Evolutionary conservation across 2,888 invertebrate genomes (phyloP), one percentile per base, ranked within the genome.

Genomic region (Catocala nupta): DNA sequence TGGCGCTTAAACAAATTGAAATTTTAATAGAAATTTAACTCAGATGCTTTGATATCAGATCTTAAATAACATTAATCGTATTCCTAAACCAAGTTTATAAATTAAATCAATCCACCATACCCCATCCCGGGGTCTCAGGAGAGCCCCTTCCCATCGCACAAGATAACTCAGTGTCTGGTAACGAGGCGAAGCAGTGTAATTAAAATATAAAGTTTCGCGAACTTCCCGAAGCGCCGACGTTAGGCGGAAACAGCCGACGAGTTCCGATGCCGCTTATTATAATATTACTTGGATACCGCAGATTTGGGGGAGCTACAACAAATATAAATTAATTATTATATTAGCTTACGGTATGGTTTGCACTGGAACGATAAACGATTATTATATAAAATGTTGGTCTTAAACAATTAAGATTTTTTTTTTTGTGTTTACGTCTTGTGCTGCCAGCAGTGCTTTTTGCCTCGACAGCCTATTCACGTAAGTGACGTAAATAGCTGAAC

Each of bases 151-250:
- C 54, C 3, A 13, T 43, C 43, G 16, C 49, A 10, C 33, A 33
- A 42, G 36, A 25, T 16, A 55, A 48, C n/a, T 49, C 16, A 5
- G n/a, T 47, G 39, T 33, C 47, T 43, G 45, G 50, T 59, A 54
- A 63, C 50, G 48, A 50, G 43, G 36, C 59, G 44, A 16, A 44
- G 44, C 44, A 42, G 25, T 49, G n/a, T 57, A 49, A 70, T 69
- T 69, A 70, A 70, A 70, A 69, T 64, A 55, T 60, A 51, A 64
- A 70, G 54, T 70, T 63, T 64, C 16, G 43, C 39, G 45, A 67
- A 59, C 51, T 52, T 47, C 16, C 5, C 10, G 0, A 0, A 25
- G 13, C 10, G 34, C 9, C 49, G 34, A 49, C 5, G 49, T 34
- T 8, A 8, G 13, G 34, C 55, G 55, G 45, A 34, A 55, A 47